Conservation (phyloP, 2,888 invertebrate genomes). For the Morpho helenor region DNA sequence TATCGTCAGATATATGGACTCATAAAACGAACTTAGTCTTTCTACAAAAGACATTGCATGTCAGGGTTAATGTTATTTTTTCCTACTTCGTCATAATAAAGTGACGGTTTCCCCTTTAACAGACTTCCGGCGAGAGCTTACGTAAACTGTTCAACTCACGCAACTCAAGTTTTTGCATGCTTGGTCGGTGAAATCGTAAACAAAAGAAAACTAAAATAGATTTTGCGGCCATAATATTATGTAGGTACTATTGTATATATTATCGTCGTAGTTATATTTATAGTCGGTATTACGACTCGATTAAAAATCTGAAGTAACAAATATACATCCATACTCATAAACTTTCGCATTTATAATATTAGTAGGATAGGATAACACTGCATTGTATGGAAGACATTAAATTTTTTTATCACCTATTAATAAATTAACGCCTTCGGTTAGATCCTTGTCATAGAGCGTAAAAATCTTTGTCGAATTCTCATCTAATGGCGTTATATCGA, state of each 20-base stretch:
- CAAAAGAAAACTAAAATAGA: background rate
- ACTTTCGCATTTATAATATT: no score
- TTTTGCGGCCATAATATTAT: background rate
- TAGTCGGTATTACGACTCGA: no score
- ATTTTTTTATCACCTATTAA: conserved; percentile 77
- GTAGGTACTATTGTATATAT: no score
- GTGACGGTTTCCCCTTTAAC: conserved; percentile 6
- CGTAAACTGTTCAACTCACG: conserved; percentile 17
- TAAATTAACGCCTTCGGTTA: conserved; percentile 85
- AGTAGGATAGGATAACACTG: no score
- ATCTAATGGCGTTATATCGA: conserved; percentile 84
- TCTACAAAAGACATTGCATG: conserved; percentile 5
- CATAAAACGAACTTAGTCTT: background rate
- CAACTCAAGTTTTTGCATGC: conserved; percentile 14
- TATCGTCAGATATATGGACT: background rate
- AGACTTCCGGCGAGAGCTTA: conserved; percentile 14
- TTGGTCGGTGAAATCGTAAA: background rate
- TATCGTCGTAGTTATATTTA: no score
- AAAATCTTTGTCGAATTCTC: conserved; percentile 83
- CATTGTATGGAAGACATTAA: no score
- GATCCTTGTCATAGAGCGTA: conserved; percentile 85
- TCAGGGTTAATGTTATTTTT: conserved; percentile 2
- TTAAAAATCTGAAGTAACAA: no score
- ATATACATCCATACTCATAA: no score
- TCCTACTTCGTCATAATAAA: conserved; percentile 7